Evolutionary conservation across 2,113 vertebrate genomes (phyloP).

Genomic region (Phylloscopus whistleri): DNA sequence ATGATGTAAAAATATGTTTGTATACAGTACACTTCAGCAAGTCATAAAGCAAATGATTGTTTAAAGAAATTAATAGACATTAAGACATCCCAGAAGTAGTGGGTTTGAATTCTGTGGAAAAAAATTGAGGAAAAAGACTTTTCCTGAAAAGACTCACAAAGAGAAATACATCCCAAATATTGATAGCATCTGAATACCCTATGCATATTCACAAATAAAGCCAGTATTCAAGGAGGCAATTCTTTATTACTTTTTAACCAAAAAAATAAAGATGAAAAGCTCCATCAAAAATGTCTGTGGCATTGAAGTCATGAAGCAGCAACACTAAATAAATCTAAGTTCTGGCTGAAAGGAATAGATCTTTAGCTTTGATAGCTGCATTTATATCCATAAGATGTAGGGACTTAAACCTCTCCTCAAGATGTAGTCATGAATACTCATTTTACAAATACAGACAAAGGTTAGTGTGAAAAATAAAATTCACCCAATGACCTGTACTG

Average conservation of each 20-base stretch:
- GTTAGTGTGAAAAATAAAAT: conserved; percentile 11
- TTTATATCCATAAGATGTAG: neutral
- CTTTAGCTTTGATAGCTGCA: neutral
- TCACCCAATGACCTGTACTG: conserved; percentile 26
- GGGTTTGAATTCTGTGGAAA: neutral
- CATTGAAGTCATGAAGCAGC: neutral
- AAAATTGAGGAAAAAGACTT: neutral
- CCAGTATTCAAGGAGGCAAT: neutral
- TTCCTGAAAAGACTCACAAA: neutral
- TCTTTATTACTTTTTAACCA: neutral
- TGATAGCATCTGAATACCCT: neutral
- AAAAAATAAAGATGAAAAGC: neutral
- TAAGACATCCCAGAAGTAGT: neutral
- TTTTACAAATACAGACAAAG: conserved; percentile 28
- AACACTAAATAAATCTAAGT: neutral
- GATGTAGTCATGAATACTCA: conserved; percentile 3
- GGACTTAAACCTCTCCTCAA: neutral
- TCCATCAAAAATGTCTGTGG: neutral
- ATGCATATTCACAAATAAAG: neutral
- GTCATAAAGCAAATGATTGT: neutral
- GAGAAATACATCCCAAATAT: neutral
- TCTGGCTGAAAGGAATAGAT: neutral
- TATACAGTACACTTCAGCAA: neutral
- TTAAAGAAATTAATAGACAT: conserved; percentile 2
- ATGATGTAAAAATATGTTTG: neutral